Evolutionary conservation across 1,140 invertebrate species (phyloP).

Genomic region (Limonius californicus): DNA sequence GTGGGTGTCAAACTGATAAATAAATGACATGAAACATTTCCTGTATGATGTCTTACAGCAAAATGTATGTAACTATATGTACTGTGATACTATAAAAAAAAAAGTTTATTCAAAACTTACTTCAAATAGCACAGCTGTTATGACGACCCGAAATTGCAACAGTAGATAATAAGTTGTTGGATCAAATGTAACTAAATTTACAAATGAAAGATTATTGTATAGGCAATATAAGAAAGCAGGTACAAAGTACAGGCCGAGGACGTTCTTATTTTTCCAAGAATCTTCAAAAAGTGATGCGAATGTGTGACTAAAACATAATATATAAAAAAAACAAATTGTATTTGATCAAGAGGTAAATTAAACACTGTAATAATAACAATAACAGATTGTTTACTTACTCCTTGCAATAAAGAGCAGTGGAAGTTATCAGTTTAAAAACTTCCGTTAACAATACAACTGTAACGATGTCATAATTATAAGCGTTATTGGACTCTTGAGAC

Average conservation of each 20-base stretch:
- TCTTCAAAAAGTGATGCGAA: conserved; percentile 52
- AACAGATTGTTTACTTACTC: conserved; percentile 58
- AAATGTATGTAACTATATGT: no score
- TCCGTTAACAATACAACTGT: conserved; percentile 87
- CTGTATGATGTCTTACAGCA: no score
- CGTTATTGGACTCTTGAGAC: conserved; percentile 75
- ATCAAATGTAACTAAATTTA: conserved; percentile 86
- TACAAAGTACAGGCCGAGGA: conserved; percentile 83
- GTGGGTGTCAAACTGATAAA: no score
- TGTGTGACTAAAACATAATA: conserved; percentile 50
- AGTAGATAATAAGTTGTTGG: conserved; percentile 92
- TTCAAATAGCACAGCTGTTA: conserved; percentile 91
- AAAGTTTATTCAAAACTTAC: no score
- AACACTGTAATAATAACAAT: no score
- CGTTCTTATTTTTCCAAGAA: conserved; percentile 56
- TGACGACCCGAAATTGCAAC: conserved; percentile 88
- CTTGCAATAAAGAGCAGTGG: conserved; percentile 65
- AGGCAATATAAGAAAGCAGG: conserved; percentile 89
- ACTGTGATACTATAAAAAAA: no score
- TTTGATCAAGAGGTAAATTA: no score
- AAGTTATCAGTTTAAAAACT: conserved; percentile 76
- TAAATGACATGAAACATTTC: no score
- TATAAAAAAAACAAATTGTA: no score
- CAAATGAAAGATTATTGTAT: conserved; percentile 93
- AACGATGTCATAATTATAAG: conserved; percentile 84